These are phyloP conservation scores for Bostrychus sinensis DNA, from an alignment of 2,113 vertebrate genomes.

Conservation along the genomic window DNA sequence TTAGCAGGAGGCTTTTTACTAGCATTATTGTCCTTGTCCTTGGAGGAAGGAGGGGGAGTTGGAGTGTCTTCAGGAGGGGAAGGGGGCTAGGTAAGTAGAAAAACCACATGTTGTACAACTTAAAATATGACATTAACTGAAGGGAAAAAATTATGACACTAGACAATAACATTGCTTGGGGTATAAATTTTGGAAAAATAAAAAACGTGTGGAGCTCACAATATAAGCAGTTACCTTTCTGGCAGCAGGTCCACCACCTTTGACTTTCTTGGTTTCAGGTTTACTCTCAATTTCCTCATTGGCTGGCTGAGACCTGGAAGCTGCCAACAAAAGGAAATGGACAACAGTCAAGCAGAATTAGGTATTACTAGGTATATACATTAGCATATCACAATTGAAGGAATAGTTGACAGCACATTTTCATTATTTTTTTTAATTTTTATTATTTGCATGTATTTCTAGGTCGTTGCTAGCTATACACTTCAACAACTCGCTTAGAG, in stretches of 20 bases:
- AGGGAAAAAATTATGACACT: background rate
- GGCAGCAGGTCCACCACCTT: constrained; percentile 77
- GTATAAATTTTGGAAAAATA: too few relatives aligned
- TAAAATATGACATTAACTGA: background rate
- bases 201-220: too few relatives aligned
- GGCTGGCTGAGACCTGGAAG: constrained; percentile 58
- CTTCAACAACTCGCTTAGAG: too few relatives aligned
- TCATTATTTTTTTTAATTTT: too few relatives aligned
- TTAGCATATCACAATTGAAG: too few relatives aligned
- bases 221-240: constrained; percentile 86
- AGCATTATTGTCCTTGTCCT: constrained; percentile 83
- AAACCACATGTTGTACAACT: constrained; percentile 10
- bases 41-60: constrained; percentile 63
- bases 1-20: constrained; percentile 79
- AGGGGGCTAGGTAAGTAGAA: constrained; percentile 65
- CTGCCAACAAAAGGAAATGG: constrained; percentile 27
- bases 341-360: too few relatives aligned
- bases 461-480: background rate
- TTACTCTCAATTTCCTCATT: constrained; percentile 87
- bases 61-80: constrained; percentile 74
- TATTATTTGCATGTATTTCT: too few relatives aligned
- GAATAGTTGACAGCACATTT: too few relatives aligned
- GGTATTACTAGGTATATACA: too few relatives aligned
- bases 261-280: constrained; percentile 87
- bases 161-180: too few relatives aligned